Percentiles rank a stretch among this genome's conserved stretches.
Evolutionary conservation across 1,140 invertebrate genomes (phyloP).

Genomic region (Drosophila sp.): DNA sequence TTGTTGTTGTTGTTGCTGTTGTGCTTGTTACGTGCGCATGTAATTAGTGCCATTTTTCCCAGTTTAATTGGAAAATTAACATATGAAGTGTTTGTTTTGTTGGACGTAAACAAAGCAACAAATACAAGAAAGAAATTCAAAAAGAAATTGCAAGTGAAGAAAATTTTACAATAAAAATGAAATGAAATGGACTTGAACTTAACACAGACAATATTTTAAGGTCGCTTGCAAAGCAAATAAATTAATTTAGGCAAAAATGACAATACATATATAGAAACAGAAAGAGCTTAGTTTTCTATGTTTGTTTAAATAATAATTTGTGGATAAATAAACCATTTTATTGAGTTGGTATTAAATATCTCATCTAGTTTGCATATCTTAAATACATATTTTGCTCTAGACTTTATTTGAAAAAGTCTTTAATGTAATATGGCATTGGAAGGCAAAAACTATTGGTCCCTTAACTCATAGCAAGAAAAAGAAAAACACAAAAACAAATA

Average conservation of each 20-base stretch:
- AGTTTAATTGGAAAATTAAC: conserved; percentile 82
- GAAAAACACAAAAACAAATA: too few relatives aligned
- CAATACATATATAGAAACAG: not conserved
- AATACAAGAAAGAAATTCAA: conserved; percentile 1
- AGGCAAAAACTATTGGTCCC: not conserved
- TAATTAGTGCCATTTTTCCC: conserved; percentile 80
- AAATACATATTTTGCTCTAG: not conserved
- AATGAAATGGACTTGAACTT: conserved; percentile 59
- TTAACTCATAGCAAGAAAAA: not conserved
- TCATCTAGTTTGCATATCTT: not conserved
- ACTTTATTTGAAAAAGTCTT: conserved; percentile 21
- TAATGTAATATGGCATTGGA: conserved; percentile 1
- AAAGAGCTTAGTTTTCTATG: too few relatives aligned
- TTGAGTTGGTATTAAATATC: too few relatives aligned
- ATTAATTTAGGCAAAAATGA: not conserved
- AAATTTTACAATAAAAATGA: conserved; percentile 34
- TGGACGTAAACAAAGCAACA: conserved; percentile 12
- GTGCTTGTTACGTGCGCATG: conserved; percentile 62
- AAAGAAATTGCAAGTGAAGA: conserved; percentile 33
- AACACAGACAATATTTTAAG: not conserved
- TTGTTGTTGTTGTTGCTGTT: conserved; percentile 31
- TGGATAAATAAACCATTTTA: too few relatives aligned
- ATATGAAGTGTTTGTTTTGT: conserved; percentile 78
- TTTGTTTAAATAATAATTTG: too few relatives aligned
- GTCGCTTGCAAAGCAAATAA: not conserved